phyloP scores from a whole-genome alignment of 37 sponge, comb jelly and placozoan genomes.

The Aphrocallistes beatrix region DNA sequence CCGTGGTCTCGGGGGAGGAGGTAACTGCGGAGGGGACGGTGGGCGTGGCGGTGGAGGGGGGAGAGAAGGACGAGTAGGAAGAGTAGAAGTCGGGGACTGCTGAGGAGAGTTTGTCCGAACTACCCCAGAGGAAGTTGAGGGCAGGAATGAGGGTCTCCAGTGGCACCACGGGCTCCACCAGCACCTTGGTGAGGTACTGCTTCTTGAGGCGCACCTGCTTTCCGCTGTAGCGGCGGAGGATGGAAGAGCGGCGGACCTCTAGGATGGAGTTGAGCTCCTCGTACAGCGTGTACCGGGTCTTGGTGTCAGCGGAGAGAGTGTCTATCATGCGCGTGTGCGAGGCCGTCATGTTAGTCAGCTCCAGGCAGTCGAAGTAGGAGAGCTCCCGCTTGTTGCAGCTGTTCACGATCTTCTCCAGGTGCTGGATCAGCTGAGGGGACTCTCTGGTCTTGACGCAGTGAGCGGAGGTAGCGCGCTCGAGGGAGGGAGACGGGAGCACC shows the following conservation, averaged over 20 bases:
- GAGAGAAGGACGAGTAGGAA: not conserved
- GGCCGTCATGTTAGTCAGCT: not conserved
- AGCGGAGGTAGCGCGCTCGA: not conserved
- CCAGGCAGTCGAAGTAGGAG: not conserved
- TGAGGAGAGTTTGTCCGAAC: not conserved
- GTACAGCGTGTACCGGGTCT: slow-evolving; percentile 1
- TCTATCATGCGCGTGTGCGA: not conserved
- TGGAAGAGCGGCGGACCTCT: slow-evolving; percentile 13
- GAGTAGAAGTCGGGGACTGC: not conserved
- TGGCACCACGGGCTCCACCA: slow-evolving; percentile 11
- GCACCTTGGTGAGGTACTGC: slow-evolving; percentile 4
- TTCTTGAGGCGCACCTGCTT: slow-evolving; percentile 14
- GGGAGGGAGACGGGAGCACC: not conserved
- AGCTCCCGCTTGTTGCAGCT: slow-evolving; percentile 16
- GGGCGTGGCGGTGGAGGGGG: not conserved
- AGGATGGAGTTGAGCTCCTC: slow-evolving; percentile 9
- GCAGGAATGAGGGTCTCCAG: not conserved
- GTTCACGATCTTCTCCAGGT: not conserved
- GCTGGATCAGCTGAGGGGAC: not conserved
- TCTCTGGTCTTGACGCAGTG: not conserved
- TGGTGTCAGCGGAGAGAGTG: not conserved
- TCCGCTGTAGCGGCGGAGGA: not conserved
- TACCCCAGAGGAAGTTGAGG: not conserved
- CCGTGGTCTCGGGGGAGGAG: not conserved
- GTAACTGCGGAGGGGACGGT: not conserved